phyloP scores from a whole-genome alignment of 2,113 vertebrate species.

The Cinclus mexicanus region DNA sequence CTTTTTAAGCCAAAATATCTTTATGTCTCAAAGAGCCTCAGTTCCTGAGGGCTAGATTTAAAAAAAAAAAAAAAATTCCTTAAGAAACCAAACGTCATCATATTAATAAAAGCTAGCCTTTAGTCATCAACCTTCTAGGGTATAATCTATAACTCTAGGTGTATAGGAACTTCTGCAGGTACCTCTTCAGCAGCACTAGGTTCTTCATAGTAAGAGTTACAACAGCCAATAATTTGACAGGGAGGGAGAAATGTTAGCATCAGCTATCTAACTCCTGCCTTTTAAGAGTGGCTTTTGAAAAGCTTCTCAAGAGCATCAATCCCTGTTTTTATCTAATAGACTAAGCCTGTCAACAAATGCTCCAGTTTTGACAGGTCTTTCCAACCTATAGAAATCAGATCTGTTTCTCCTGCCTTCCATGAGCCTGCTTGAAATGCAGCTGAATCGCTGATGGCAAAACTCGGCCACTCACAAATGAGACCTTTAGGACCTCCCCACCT shows the following conservation, averaged over 20 bases:
- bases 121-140: background rate
- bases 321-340: background rate
- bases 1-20: slow-evolving; percentile 21
- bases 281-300: background rate
- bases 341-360: background rate
- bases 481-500: background rate
- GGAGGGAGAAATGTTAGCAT: background rate
- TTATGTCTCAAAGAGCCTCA: background rate
- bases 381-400: background rate
- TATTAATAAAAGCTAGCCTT: background rate
- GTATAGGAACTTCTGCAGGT: background rate
- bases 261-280: background rate
- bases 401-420: background rate
- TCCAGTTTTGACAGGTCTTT: background rate
- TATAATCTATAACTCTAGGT: background rate
- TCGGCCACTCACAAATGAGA: background rate
- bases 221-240: background rate
- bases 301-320: background rate
- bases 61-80: background rate
- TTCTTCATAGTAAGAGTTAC: background rate
- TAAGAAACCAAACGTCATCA: background rate
- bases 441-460: background rate
- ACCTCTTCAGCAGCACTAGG: background rate
- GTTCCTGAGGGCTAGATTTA: background rate
- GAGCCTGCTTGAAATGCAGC: background rate